Evolutionary conservation across 2,797 vertebrate species (phyloP).

Genomic region (Alfaro cultratus): DNA sequence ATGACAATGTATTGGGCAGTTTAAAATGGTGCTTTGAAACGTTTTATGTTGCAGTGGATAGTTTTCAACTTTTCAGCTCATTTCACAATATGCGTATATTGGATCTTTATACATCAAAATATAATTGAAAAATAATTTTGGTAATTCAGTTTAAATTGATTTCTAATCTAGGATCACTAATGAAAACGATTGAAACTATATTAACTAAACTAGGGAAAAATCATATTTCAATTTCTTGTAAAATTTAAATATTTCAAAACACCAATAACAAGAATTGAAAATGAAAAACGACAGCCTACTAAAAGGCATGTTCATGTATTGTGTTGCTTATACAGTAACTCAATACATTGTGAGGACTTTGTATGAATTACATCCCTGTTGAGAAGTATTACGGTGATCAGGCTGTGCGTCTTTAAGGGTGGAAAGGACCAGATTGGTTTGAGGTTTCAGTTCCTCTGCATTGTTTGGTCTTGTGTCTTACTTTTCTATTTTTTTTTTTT

Average conservation of each 20-base stretch:
- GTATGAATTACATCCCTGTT: background rate
- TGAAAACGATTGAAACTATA: no score
- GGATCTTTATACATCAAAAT: background rate
- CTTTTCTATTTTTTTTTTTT: background rate
- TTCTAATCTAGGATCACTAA: background rate
- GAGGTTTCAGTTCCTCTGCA: background rate
- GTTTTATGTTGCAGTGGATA: background rate
- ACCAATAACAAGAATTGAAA: background rate
- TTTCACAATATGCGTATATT: background rate
- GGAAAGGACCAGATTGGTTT: background rate
- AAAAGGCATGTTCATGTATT: background rate
- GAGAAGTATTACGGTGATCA: background rate
- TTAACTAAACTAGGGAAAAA: background rate
- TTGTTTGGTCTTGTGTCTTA: background rate
- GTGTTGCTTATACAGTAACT: background rate
- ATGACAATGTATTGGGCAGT: slow-evolving; percentile 17
- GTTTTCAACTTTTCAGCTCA: background rate
- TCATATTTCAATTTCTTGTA: background rate
- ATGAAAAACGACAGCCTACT: background rate
- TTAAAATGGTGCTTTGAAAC: background rate
- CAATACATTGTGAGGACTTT: background rate
- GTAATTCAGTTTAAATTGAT: background rate
- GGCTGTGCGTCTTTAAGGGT: background rate
- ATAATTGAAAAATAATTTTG: background rate
- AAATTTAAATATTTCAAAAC: background rate